phyloP scores from a whole-genome alignment of 2,797 vertebrate genomes.

The Lagodon rhomboides region DNA sequence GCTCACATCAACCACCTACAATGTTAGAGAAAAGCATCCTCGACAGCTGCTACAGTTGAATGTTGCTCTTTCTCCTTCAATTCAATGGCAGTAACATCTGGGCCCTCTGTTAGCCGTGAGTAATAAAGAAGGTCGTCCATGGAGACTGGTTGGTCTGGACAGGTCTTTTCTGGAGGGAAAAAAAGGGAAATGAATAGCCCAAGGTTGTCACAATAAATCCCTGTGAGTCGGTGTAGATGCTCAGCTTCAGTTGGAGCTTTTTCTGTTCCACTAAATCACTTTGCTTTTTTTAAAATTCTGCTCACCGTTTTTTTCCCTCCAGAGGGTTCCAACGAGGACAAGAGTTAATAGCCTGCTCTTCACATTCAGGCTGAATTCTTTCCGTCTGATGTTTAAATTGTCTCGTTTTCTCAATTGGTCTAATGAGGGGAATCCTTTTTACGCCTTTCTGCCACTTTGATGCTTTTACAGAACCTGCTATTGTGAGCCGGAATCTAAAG shows the following conservation, averaged over 20 bases:
- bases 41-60: conserved; percentile 10
- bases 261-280: conserved; percentile 56
- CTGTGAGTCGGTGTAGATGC: conserved; percentile 35
- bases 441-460: not conserved
- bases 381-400: conserved; percentile 34
- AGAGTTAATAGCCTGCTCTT: conserved; percentile 40
- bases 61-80: conserved; percentile 7
- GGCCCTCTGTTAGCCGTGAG: conserved; percentile 33
- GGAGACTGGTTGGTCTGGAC: conserved; percentile 54
- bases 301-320: conserved; percentile 35
- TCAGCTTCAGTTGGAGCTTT: conserved; percentile 25
- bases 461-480: not conserved
- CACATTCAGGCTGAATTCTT: conserved; percentile 26
- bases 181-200: conserved; percentile 61
- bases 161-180: conserved; percentile 29
- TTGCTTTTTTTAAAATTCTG: conserved; percentile 60
- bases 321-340: conserved; percentile 33
- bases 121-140: conserved; percentile 56
- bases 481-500: not conserved
- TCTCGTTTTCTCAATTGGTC: conserved; percentile 10
- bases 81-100: conserved; percentile 59
- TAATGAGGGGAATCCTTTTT: conserved; percentile 36
- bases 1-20: conserved; percentile 13
- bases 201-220: conserved; percentile 68
- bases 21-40: not conserved